phyloP scores from a whole-genome alignment of 2,888 invertebrate species.

The Corbicula japonica region DNA sequence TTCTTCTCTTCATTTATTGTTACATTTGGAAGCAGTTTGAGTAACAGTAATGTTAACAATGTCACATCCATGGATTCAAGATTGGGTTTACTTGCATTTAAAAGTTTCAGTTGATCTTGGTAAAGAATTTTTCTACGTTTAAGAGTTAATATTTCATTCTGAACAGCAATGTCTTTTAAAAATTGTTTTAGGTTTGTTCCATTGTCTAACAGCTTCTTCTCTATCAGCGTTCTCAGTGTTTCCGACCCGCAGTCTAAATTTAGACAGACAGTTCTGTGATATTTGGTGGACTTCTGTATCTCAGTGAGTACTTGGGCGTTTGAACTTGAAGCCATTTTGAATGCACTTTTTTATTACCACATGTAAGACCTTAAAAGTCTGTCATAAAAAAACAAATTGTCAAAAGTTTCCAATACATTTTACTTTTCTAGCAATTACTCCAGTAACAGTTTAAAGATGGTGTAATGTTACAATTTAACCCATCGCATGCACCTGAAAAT shows the following conservation, averaged over 20 bases:
- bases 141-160: neutral
- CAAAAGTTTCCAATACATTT: no score
- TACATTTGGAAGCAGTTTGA: constrained; percentile 3
- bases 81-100: constrained; percentile 12
- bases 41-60: constrained; percentile 5
- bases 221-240: constrained; percentile 13
- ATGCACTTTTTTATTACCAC: no score
- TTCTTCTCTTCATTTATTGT: neutral
- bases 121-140: neutral
- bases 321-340: no score
- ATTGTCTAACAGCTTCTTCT: neutral
- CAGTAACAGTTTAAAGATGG: no score
- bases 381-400: no score
- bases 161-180: neutral
- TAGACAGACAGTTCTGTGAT: constrained; percentile 20
- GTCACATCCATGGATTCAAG: constrained; percentile 24
- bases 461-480: no score
- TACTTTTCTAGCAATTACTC: no score
- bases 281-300: neutral
- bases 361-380: no score
- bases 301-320: no score
- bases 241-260: constrained; percentile 25
- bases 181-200: constrained; percentile 14
- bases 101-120: neutral
- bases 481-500: no score